These are phyloP conservation scores for Syngnathus scovelli DNA, from an alignment of 2,113 vertebrate species.

Conservation along the genomic window DNA sequence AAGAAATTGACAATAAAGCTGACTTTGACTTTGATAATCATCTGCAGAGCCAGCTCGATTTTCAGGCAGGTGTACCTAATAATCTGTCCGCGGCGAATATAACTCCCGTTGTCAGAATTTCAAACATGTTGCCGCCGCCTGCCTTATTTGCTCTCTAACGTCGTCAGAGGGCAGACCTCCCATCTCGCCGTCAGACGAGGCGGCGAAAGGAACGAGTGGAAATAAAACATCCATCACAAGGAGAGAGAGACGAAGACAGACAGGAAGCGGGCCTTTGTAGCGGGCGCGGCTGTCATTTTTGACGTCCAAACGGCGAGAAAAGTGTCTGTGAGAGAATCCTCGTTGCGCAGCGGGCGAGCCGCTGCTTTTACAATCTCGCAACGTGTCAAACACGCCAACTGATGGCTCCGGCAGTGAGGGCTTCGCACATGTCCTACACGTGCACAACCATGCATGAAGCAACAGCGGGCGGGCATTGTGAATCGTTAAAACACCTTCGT, in stretches of 20 bases:
- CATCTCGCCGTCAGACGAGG: constrained; percentile 30
- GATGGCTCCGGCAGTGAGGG: constrained; percentile 31
- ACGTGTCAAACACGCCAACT: constrained; percentile 33
- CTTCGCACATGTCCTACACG: constrained; percentile 19
- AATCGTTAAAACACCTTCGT: constrained; percentile 31
- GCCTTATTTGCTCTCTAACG: constrained; percentile 39
- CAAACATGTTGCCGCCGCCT: constrained; percentile 3
- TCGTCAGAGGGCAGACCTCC: constrained; percentile 41
- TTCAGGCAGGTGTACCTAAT: background rate
- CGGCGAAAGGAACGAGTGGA: constrained; percentile 10
- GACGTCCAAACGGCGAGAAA: constrained; percentile 31
- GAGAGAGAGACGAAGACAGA: constrained; percentile 15
- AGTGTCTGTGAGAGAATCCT: constrained; percentile 24
- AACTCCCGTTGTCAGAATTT: background rate
- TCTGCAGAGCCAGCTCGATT: background rate
- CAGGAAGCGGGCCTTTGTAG: constrained; percentile 7
- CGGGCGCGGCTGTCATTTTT: constrained; percentile 22
- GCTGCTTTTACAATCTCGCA: constrained; percentile 23
- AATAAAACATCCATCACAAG: constrained; percentile 31
- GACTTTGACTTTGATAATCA: too few species aligned
- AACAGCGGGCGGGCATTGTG: background rate
- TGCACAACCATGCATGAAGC: constrained; percentile 29
- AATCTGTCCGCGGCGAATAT: background rate
- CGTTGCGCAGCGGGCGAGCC: constrained; percentile 18
- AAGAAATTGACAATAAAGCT: too few species aligned